Evolutionary conservation across 2,113 vertebrate genomes (phyloP), one percentile per base, ranked within the genome.

Genomic region (Cinclus mexicanus): DNA sequence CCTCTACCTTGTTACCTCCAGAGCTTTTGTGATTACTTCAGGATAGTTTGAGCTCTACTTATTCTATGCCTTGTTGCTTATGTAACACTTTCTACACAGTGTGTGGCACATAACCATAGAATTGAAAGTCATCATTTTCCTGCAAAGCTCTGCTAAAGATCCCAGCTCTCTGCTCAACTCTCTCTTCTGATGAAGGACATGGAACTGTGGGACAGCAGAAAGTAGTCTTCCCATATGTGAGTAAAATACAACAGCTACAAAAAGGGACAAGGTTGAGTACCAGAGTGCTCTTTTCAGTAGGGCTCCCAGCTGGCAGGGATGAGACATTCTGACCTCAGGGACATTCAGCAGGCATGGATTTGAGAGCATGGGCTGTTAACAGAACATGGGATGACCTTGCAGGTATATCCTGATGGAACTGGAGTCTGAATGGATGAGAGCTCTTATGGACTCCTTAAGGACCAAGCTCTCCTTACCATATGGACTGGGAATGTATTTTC

Each of bases 391-490:
- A 47, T 63, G 33, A 21, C 26, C 13, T 72, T 72, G 14, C n/a
- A 77, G 59, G 24, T 44, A 44, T 60, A 56, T 47, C 41, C 31
- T 69, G 16, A 44, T 83, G 63, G 20, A 92, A 60, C 42, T 31
- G 29, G 25, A 90, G 26, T 26, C 37, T 74, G 46, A 90, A 68
- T 0, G 2, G 64, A 79, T 55, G 52, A 88, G 46, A 84, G 37
- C 17, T 23, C 61, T 61, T 70, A 74, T 0, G 10, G 16, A 26
- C 19, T 75, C n/a, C 46, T 22, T 29, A 49, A 87, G 50, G 65
- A 87, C 29, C 0, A 6, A 42, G 31, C 0, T 0, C 50, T 94
- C 52, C 26, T 35, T 37, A 53, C 57, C 41, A 13, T 10, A 42
- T 56, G n/a, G 22, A 15, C 35, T 65, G 12, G 39, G 41, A 85